A percentile compares a stretch with the other conserved stretches of the same genome.
These are phyloP conservation scores for Pygoscelis antarcticus DNA, from an alignment of 2,113 vertebrate species.

Conservation along the genomic window DNA sequence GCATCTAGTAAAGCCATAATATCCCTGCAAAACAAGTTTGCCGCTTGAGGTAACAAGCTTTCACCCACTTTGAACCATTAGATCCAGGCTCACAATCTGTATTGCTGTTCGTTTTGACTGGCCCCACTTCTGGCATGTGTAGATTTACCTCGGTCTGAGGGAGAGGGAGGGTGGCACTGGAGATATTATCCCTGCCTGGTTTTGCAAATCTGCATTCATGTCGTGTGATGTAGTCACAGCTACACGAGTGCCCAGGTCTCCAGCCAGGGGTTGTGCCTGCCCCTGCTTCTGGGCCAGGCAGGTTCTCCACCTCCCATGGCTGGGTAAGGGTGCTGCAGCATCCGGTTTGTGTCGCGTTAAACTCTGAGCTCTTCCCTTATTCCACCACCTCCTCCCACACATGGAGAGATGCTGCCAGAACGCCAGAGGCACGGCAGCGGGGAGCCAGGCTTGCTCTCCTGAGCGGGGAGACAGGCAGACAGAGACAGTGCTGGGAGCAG, in stretches of 20 bases:
- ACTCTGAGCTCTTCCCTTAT: not conserved
- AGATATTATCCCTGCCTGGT: not conserved
- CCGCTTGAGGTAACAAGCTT: not conserved
- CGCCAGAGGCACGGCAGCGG: not conserved
- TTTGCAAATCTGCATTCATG: fast-evolving
- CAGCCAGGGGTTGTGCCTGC: not conserved
- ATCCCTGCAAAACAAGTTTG: not conserved
- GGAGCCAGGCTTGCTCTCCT: constrained; percentile 2
- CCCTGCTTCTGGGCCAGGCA: not conserved
- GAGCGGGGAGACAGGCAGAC: not conserved
- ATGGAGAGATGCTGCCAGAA: not conserved
- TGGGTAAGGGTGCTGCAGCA: not conserved
- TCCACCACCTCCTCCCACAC: constrained; percentile 17
- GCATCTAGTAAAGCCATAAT: not conserved
- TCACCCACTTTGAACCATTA: not conserved
- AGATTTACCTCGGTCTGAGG: not conserved
- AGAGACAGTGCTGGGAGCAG: not conserved
- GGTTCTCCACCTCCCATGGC: not conserved
- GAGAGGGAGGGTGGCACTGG: not conserved
- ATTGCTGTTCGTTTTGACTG: not conserved
- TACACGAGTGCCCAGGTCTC: not conserved
- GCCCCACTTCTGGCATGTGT: not conserved
- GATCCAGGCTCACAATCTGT: not conserved
- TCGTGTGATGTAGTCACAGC: not conserved
- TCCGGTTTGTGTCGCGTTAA: not conserved